phyloP scores from a whole-genome alignment of 92 coral and sea anemone species.

The Porites evermanni region DNA sequence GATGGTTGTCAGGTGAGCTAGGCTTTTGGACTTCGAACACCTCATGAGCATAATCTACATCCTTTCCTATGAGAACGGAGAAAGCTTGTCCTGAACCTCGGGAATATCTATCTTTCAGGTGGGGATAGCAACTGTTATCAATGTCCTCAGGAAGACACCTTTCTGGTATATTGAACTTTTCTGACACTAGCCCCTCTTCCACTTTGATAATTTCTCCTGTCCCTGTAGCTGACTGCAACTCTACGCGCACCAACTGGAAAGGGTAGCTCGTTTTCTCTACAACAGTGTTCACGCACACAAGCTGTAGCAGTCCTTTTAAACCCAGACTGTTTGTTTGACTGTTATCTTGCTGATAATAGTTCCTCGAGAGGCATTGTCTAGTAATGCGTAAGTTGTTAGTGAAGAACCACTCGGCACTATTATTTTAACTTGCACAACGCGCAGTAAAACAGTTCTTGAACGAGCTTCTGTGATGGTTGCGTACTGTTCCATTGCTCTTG shows the following conservation, averaged over 20 bases:
- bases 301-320: slow-evolving; percentile 43
- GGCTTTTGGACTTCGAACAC: too few species aligned
- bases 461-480: not conserved
- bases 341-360: slow-evolving; percentile 51
- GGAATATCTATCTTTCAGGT: slow-evolving; percentile 4
- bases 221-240: slow-evolving; percentile 45
- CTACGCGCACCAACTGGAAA: slow-evolving; percentile 57
- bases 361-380: not conserved
- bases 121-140: slow-evolving; percentile 43
- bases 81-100: too few species aligned
- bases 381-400: too few species aligned
- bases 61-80: too few species aligned
- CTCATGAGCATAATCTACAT: too few species aligned
- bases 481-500: not conserved
- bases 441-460: not conserved
- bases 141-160: slow-evolving; percentile 53
- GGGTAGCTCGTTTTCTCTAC: slow-evolving; percentile 41
- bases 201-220: slow-evolving; percentile 49
- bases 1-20: too few species aligned
- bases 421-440: slow-evolving; percentile 56
- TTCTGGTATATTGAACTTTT: slow-evolving; percentile 50
- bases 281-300: slow-evolving; percentile 44
- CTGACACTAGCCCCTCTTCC: slow-evolving; percentile 56
- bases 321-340: slow-evolving; percentile 32
- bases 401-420: slow-evolving; percentile 28